Evolutionary conservation across 2,888 invertebrate genomes (phyloP), one percentile per base, ranked within the genome.

Genomic region (Hirtodrosophila histrioides): DNA sequence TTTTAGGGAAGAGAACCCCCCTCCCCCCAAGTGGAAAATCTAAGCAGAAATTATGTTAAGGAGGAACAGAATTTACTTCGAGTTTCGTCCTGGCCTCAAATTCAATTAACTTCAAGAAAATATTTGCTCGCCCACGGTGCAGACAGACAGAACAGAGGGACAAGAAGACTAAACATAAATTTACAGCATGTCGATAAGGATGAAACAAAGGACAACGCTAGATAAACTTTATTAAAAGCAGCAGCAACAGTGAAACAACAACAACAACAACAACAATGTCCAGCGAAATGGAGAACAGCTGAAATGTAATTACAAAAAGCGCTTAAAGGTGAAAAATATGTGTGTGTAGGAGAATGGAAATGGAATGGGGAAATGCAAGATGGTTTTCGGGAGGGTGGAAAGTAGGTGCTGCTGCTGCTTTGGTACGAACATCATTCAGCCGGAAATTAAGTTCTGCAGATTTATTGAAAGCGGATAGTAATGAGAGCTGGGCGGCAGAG

Each of bases 381-480:
- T 41, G 51, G 4, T n/a, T 53, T 46, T 39, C 23, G 41, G 53
- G 40, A 12, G 45, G 17, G 51, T 11, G 36, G 31, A 8, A 41
- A 24, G 51, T 40, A 54, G 48, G 37, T 17, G 17, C 17, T 17
- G 17, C 17, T 17, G 17, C 17, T 46, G 61, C 35, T 49, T 56
- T 69, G 75, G 56, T 67, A 56, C 69, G 66, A 66, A 71, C 83
- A 77, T 83, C 88, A 82, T 82, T 85, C 88, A 80, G 88, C 86
- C 90, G 89, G 90, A 90, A 90, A 90, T 90, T 90, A 90, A 89
- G 89, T 90, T 89, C 82, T 86, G 88, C 77, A 89, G 89, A 90
- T 90, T 89, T 90, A 90, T 90, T 90, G 89, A 88, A 86, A 90
- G 87, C 90, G 90, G 90, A 90, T 89, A 89, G 88, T 84, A 86